Evolutionary conservation across 2,113 vertebrate genomes (phyloP).

Genomic region (Chamaea fasciata): DNA sequence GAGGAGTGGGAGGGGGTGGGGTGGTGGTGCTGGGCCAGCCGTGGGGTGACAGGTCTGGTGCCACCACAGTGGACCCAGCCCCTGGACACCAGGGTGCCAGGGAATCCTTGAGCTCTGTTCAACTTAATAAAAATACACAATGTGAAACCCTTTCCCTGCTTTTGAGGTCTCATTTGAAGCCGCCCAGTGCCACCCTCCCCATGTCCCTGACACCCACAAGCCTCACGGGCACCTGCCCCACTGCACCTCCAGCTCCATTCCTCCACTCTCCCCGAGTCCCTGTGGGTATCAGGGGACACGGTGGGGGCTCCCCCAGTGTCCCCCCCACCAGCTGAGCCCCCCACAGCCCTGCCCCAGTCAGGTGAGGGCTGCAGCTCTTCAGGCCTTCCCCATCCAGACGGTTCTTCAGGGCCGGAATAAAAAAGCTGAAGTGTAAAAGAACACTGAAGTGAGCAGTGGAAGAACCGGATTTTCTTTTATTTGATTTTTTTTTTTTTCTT

Average conservation of each 20-base stretch:
- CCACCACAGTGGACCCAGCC: neutral
- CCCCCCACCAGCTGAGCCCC: neutral
- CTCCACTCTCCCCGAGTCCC: neutral
- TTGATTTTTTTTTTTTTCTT: conserved; percentile 32
- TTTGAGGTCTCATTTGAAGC: neutral
- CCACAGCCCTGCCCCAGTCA: neutral
- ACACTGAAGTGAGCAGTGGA: conserved; percentile 4
- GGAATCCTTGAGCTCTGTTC: neutral
- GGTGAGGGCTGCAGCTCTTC: neutral
- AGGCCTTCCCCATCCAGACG: neutral
- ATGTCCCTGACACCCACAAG: neutral
- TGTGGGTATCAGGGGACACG: neutral
- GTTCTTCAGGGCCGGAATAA: neutral
- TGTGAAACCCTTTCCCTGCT: neutral
- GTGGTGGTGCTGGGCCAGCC: neutral
- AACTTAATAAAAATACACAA: rapidly evolving
- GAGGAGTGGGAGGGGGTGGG: neutral
- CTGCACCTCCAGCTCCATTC: neutral
- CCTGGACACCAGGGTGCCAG: neutral
- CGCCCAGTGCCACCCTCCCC: neutral
- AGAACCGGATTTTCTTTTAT: conserved; percentile 60
- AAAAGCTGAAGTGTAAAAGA: neutral
- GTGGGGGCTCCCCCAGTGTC: rapidly evolving
- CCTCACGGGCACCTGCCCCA: rapidly evolving
- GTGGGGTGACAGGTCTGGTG: neutral